These are phyloP conservation scores for Todiramphus chloris DNA, from an alignment of 2,113 vertebrate species.

Conservation along the genomic window DNA sequence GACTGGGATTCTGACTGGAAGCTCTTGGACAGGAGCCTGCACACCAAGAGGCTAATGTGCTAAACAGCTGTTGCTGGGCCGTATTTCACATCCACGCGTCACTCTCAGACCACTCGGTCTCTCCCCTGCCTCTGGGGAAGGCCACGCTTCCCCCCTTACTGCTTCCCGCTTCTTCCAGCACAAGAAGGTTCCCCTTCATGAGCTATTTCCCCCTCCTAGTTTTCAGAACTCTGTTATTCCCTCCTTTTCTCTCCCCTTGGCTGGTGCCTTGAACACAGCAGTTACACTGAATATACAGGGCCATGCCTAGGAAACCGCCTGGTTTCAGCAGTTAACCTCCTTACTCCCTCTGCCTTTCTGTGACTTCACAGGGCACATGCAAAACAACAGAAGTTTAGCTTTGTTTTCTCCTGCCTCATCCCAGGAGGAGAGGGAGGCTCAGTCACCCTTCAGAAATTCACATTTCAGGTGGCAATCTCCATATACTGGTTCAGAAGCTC, in stretches of 20 bases:
- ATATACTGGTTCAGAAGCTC: not conserved
- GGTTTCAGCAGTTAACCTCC: not conserved
- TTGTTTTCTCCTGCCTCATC: not conserved
- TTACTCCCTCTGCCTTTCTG: not conserved
- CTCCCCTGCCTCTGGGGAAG: not conserved
- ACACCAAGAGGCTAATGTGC: slow-evolving; percentile 10
- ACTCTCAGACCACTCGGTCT: not conserved
- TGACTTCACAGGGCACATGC: not conserved
- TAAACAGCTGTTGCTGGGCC: slow-evolving; percentile 12
- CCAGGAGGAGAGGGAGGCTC: not conserved
- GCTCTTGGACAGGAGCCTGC: slow-evolving; percentile 8
- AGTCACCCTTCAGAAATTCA: not conserved
- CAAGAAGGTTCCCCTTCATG: not conserved
- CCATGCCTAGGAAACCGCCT: not conserved
- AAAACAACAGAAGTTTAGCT: not conserved
- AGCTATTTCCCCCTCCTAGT: accelerated
- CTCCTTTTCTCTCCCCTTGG: not conserved
- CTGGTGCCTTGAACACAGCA: not conserved
- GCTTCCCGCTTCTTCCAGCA: not conserved
- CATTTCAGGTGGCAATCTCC: not conserved
- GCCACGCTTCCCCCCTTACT: not conserved
- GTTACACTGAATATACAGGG: not conserved
- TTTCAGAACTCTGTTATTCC: not conserved
- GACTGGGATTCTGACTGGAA: not conserved
- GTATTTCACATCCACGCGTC: not conserved